Evolutionary conservation across 2,113 vertebrate species (phyloP).

Genomic region (Myxocyprinus asiaticus): DNA sequence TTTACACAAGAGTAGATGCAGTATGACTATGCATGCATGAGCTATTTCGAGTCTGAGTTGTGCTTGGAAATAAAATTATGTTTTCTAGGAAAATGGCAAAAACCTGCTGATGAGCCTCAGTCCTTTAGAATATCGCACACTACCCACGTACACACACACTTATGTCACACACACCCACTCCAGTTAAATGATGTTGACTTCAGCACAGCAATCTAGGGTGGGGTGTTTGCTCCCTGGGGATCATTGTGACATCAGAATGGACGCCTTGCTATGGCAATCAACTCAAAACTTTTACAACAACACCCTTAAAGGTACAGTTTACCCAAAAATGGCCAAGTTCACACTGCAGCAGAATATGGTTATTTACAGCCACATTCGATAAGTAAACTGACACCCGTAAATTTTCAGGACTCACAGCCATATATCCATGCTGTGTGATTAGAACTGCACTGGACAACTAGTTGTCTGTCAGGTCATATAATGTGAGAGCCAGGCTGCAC

Average conservation of each 20-base stretch:
- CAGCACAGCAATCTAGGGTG: conserved; percentile 30
- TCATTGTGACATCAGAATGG: conserved; percentile 50
- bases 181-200: conserved; percentile 1
- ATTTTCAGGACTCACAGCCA: no score
- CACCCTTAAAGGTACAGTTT: conserved; percentile 11
- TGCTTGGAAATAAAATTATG: not conserved
- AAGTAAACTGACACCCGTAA: no score
- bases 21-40: not conserved
- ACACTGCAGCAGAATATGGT: no score
- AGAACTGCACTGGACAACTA: no score
- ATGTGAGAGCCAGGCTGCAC: no score
- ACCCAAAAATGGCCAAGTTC: not conserved
- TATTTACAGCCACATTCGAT: no score
- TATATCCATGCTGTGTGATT: no score
- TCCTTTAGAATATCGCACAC: not conserved
- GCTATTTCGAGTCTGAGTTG: not conserved
- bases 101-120: not conserved
- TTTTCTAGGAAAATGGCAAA: conserved; percentile 31
- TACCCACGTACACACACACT: conserved; percentile 14
- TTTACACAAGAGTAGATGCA: not conserved
- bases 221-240: conserved; percentile 35
- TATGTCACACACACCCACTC: conserved; percentile 1
- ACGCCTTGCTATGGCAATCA: conserved; percentile 55
- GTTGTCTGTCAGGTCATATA: no score
- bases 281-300: conserved; percentile 30